A percentile compares a stretch with the other conserved stretches of the same genome.
phyloP scores from a whole-genome alignment of 2,797 vertebrate genomes.

The Dipus sagitta region DNA sequence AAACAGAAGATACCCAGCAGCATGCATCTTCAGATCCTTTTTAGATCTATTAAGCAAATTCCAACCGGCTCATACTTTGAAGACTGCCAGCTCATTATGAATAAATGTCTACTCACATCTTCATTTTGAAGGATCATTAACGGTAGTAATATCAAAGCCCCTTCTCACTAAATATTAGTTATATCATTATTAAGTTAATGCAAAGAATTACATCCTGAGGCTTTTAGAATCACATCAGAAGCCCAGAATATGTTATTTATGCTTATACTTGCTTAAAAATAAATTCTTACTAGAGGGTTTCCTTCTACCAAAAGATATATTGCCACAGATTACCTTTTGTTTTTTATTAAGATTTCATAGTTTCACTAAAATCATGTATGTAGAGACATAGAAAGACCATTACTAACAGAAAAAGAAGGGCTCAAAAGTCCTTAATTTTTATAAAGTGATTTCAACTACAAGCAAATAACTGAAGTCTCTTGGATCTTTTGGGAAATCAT shows the following conservation, averaged over 20 bases:
- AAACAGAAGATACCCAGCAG: too few relatives aligned
- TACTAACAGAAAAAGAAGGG: not conserved
- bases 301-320: slow-evolving; percentile 50
- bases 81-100: not conserved
- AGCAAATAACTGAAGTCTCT: slow-evolving; percentile 19
- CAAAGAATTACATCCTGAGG: not conserved
- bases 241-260: slow-evolving; percentile 31
- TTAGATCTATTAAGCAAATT: slow-evolving; percentile 25
- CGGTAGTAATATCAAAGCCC: slow-evolving; percentile 12
- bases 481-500: slow-evolving; percentile 13
- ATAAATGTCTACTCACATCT: not conserved
- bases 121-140: slow-evolving; percentile 28
- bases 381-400: slow-evolving; percentile 1
- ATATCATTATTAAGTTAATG: slow-evolving; percentile 61
- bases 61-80: not conserved
- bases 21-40: not conserved
- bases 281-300: slow-evolving; percentile 30
- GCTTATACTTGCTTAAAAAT: slow-evolving; percentile 69
- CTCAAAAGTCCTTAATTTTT: slow-evolving; percentile 39
- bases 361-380: slow-evolving; percentile 25
- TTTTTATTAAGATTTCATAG: slow-evolving; percentile 69
- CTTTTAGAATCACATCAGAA: slow-evolving; percentile 30
- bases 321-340: slow-evolving; percentile 60
- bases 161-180: slow-evolving; percentile 54
- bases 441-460: not conserved